phyloP scores from a whole-genome alignment of 1,140 invertebrate genomes.

The Andrena cerasifolii region DNA sequence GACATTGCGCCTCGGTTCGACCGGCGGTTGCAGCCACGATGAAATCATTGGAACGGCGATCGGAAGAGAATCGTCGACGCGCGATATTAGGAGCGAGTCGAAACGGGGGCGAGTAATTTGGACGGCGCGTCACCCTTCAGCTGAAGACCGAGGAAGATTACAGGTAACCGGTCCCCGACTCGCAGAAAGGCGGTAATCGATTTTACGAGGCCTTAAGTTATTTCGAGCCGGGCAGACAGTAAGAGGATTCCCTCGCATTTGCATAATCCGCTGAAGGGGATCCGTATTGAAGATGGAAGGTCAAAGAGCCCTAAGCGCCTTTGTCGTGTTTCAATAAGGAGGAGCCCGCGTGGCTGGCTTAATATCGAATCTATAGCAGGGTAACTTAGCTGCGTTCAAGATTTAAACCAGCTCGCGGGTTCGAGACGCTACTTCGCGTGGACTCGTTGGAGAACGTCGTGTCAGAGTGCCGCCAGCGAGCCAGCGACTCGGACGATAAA shows the following conservation, averaged over 20 bases:
- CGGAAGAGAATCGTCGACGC: no score
- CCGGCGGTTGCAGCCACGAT: neutral
- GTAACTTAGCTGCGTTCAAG: slow-evolving; percentile 6
- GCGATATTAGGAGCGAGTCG: neutral
- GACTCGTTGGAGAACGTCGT: neutral
- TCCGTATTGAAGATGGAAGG: slow-evolving; percentile 19
- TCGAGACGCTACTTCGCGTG: neutral
- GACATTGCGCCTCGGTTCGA: neutral
- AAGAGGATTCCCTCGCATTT: slow-evolving; percentile 58
- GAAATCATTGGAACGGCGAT: no score
- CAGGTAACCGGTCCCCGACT: slow-evolving; percentile 26
- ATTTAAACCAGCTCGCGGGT: neutral
- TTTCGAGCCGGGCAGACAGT: slow-evolving; percentile 40
- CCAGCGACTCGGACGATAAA: neutral
- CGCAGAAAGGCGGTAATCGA: slow-evolving; percentile 38
- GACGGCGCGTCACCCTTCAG: neutral
- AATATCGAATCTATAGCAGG: neutral
- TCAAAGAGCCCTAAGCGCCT: slow-evolving; percentile 28
- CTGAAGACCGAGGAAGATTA: slow-evolving; percentile 9
- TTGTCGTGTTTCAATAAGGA: slow-evolving; percentile 11
- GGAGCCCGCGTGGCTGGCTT: neutral
- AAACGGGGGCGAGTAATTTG: neutral
- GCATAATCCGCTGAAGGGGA: slow-evolving; percentile 51
- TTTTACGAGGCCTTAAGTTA: slow-evolving; percentile 52
- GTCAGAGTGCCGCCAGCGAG: no score